Conservation (phyloP, 1,140 invertebrate genomes). For the Lordiphosa collinella region DNA sequence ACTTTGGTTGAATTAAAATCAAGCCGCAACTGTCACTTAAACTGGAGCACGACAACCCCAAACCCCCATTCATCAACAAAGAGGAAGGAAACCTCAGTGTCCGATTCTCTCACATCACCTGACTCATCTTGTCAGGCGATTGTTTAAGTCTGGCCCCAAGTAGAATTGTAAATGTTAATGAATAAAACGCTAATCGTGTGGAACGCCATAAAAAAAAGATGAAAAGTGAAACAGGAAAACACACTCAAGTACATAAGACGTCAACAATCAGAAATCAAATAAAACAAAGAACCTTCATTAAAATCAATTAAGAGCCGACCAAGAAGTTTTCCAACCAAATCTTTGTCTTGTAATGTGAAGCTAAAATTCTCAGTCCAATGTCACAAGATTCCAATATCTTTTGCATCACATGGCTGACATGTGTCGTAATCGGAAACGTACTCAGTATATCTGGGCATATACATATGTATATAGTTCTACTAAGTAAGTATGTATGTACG, state of each 20-base stretch:
- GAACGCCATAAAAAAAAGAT: not conserved
- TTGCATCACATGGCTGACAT: conserved; percentile 9
- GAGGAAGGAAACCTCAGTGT: conserved; percentile 20
- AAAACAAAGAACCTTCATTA: conserved; percentile 53
- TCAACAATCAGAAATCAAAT: conserved; percentile 32
- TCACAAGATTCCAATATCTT: no score
- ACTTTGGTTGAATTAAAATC: conserved; percentile 9
- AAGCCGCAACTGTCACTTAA: conserved; percentile 4
- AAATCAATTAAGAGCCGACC: conserved; percentile 15
- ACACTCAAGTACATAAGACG: conserved; percentile 16
- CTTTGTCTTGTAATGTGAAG: no score
- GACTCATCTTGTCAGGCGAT: conserved; percentile 22
- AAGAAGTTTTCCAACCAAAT: no score
- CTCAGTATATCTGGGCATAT: not conserved
- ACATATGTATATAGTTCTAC: not conserved
- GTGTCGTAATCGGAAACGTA: conserved; percentile 8
- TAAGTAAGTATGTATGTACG: no score
- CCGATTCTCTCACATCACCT: conserved; percentile 6
- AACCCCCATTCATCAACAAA: not conserved
- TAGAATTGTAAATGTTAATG: conserved; percentile 2
- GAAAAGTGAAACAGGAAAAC: conserved; percentile 22
- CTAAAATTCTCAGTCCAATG: no score
- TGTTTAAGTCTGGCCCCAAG: conserved; percentile 14
- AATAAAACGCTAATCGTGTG: conserved; percentile 3
- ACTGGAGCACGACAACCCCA: conserved; percentile 14